These are phyloP conservation scores for Acanthoscelides obtectus DNA, from an alignment of 2,888 invertebrate species.

Conservation along the genomic window DNA sequence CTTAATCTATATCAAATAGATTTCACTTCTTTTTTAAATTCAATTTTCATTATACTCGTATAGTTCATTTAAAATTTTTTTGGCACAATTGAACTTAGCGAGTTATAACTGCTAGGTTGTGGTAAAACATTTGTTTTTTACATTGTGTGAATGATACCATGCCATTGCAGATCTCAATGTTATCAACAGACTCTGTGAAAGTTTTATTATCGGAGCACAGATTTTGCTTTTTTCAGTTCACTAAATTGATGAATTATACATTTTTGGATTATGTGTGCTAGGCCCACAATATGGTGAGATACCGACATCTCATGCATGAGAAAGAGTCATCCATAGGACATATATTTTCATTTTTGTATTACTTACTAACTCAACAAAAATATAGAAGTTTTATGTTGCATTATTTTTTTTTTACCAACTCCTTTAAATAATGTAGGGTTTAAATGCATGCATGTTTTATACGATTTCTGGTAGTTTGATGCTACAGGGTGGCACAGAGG, in stretches of 20 bases:
- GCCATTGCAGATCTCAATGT: neutral
- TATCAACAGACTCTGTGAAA: neutral
- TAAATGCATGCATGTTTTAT: no score
- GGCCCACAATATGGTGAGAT: neutral
- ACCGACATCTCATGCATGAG: neutral
- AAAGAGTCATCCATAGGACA: neutral
- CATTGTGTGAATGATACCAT: neutral
- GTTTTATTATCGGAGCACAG: neutral
- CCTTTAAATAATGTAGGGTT: no score
- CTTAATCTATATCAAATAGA: slow-evolving; percentile 27
- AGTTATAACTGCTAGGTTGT: neutral
- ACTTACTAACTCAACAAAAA: neutral
- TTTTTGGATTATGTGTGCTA: neutral
- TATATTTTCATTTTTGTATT: neutral
- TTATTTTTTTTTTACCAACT: no score
- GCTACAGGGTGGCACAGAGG: no score
- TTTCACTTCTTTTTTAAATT: neutral
- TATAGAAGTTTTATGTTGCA: neutral
- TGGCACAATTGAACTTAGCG: neutral
- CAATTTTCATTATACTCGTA: neutral
- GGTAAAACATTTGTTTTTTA: neutral
- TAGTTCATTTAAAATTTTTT: no score
- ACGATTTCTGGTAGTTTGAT: no score
- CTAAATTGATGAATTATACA: neutral
- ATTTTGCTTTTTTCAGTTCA: neutral